Percentiles rank a stretch among this genome's conserved stretches.
These are phyloP conservation scores for Loris lydekkerianus DNA, from an alignment of 2,797 vertebrate genomes.

Conservation along the genomic window DNA sequence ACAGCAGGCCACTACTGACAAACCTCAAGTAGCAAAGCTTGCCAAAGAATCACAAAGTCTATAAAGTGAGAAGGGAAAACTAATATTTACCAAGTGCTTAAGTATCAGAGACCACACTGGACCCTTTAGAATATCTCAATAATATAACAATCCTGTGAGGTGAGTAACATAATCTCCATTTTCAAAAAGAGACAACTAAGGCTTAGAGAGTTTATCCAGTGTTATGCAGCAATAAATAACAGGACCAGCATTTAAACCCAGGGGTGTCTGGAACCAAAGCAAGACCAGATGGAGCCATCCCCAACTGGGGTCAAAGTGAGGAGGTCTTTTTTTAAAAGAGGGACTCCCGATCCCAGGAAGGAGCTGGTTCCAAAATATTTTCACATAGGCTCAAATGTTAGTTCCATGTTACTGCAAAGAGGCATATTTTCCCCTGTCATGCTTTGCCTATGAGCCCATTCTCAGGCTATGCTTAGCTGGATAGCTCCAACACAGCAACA, in stretches of 20 bases:
- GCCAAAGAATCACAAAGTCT: slow-evolving; percentile 56
- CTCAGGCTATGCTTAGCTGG: slow-evolving; percentile 34
- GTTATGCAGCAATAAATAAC: not conserved
- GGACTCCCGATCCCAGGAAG: not conserved
- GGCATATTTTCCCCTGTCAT: slow-evolving; percentile 8
- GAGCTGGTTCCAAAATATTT: not conserved
- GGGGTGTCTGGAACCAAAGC: not conserved
- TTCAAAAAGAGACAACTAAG: slow-evolving; percentile 59
- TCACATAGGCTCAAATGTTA: not conserved
- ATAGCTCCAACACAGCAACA: slow-evolving; percentile 31
- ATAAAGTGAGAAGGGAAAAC: slow-evolving; percentile 64
- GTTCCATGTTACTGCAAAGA: not conserved
- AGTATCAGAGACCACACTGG: slow-evolving; percentile 1
- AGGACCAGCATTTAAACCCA: slow-evolving; percentile 23
- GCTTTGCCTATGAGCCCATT: slow-evolving; percentile 8
- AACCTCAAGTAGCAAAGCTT: slow-evolving; percentile 56
- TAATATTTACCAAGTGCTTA: slow-evolving; percentile 64
- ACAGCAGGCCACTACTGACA: not conserved
- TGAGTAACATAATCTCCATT: slow-evolving; percentile 40
- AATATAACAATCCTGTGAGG: slow-evolving; percentile 50
- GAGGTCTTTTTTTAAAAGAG: not conserved
- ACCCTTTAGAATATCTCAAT: slow-evolving; percentile 56
- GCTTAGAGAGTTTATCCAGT: slow-evolving; percentile 35
- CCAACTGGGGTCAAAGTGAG: slow-evolving; percentile 17
- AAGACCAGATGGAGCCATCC: not conserved